Evolutionary conservation across 1,140 invertebrate species (phyloP).

Genomic region (Eriocheir sinensis): DNA sequence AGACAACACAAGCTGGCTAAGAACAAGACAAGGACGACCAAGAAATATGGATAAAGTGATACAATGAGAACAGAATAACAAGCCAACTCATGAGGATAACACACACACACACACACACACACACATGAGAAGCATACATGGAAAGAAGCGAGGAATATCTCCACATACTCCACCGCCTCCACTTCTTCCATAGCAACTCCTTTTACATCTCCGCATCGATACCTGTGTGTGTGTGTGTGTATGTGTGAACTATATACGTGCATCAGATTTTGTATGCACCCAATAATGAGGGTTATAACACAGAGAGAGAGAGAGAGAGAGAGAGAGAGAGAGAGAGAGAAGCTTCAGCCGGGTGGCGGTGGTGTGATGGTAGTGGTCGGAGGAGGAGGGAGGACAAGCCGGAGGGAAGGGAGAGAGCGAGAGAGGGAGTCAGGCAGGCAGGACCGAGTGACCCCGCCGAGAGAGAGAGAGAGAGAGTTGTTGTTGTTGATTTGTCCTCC

Average conservation of each 20-base stretch:
- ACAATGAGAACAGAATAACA: no score
- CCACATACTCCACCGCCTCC: background rate
- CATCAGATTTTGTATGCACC: no score
- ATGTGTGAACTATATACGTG: background rate
- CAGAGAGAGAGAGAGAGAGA: background rate
- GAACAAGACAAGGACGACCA: no score
- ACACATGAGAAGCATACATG: no score
- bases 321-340: background rate
- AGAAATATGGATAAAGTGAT: no score
- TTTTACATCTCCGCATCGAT: background rate
- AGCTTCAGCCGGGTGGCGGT: background rate
- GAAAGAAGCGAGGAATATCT: no score
- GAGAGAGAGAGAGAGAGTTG: slow-evolving; percentile 30
- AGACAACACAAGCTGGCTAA: no score
- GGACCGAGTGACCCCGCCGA: background rate
- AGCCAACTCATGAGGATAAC: no score
- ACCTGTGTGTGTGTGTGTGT: slow-evolving; percentile 47
- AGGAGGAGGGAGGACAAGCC: background rate
- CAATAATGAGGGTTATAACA: background rate
- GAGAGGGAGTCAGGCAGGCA: background rate
- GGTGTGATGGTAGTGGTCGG: background rate
- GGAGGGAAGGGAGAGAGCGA: background rate
- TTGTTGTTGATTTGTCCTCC: background rate
- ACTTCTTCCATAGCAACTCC: background rate
- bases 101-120: no score